Evolutionary conservation across 2,888 invertebrate species (phyloP).

Genomic region (Tipula helvola): DNA sequence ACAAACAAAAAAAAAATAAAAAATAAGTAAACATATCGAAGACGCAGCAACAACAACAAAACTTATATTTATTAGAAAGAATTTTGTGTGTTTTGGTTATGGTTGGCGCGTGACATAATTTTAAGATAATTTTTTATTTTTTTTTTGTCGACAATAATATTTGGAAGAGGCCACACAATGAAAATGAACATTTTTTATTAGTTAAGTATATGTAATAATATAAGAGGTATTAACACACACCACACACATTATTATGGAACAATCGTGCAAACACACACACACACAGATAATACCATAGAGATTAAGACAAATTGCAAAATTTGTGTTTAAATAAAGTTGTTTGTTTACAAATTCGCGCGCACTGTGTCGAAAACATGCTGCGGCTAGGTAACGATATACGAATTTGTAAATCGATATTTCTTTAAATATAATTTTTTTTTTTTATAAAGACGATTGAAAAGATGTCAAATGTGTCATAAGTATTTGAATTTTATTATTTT

Average conservation of each 20-base stretch:
- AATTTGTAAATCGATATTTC: background rate
- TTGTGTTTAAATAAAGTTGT: background rate
- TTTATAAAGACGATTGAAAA: background rate
- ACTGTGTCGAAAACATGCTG: background rate
- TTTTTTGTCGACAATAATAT: background rate
- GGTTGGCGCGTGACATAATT: background rate
- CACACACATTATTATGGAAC: background rate
- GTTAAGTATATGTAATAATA: background rate
- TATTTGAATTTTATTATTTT: background rate
- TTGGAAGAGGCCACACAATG: background rate
- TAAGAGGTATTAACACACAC: background rate
- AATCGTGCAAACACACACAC: background rate
- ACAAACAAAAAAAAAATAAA: background rate
- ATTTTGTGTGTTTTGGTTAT: background rate
- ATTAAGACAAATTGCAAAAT: background rate
- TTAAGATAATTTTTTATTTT: background rate
- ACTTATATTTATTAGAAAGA: background rate
- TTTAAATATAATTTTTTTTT: background rate
- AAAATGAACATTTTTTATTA: background rate
- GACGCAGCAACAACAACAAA: background rate
- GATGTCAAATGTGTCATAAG: background rate
- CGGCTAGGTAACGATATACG: background rate
- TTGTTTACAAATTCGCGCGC: background rate
- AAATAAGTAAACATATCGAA: background rate
- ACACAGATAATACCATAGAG: background rate